Evolutionary conservation across 2,113 vertebrate species (phyloP), one percentile per base, ranked within the genome.

Genomic region (Edolisoma coerulescens): DNA sequence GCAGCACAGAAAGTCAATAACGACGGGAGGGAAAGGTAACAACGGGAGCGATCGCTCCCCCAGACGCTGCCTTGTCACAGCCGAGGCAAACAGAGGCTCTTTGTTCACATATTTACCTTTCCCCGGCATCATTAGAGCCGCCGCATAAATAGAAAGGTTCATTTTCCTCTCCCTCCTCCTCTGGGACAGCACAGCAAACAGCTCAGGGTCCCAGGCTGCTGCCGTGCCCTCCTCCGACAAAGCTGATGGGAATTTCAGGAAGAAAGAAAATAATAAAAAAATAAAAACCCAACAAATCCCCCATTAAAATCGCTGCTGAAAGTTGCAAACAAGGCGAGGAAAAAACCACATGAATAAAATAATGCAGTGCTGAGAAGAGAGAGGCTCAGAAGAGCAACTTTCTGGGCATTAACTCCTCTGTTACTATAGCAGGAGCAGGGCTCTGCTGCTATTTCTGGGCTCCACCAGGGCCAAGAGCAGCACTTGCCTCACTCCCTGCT

Each of bases 361-460:
- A 52, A 59, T 0, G 37, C 18, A 8, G 54, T 1, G 0, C 26
- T 24, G n/a, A 57, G 78, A 6, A 65, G 52, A 69, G 0, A n/a
- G 74, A 32, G 10, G 11, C 33, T 49, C 52, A 1, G 5, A 19
- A 60, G 5, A 74, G 57, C 20, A 28, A 35, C 19, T 73, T 53
- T 7, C 21, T 44, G 61, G 26, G 26, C 30, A 3, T 54, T 39
- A 23, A 15, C 35, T 56, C 15, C 35, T 14, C 41, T 24, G 28
- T 6, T 60, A 73, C 57, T 47, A 1, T 0, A 60, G 74, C 0
- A 47, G 32, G 44, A 28, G 6, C 37, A 21, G 70, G 3, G 24
- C 26, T 35, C 64, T 71, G 60, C 32, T 75, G 64, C 77, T 64
- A 0, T n/a, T 71, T 19, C 69, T 57, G 56, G 8, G 71, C n/a